Evolutionary conservation across 1,140 invertebrate species (phyloP).

Genomic region (Bombus superbus): DNA sequence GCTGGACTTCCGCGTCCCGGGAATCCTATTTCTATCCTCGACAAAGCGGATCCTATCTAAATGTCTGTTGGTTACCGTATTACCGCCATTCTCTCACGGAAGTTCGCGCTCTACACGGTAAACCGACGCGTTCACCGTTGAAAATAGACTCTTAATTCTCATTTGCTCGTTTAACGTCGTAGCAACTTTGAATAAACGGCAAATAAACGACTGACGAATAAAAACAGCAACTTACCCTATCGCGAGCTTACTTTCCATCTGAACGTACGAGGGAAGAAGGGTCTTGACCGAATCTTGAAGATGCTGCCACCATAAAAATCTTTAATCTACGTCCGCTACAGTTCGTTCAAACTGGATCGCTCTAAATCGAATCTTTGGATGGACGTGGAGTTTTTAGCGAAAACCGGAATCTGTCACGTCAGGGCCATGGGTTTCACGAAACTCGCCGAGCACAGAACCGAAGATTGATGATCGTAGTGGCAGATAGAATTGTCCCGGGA

Average conservation of each 20-base stretch:
- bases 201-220: accelerated
- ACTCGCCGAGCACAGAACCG: not conserved
- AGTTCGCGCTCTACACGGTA: not conserved
- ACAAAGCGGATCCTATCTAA: slow-evolving; percentile 41
- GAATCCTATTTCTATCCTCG: slow-evolving; percentile 45
- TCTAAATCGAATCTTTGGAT: not conserved
- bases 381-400: not conserved
- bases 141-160: not conserved
- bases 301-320: not conserved
- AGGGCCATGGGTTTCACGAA: not conserved
- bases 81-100: slow-evolving; percentile 10
- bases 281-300: not conserved
- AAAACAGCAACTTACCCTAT: not conserved
- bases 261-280: too few relatives aligned
- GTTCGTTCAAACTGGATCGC: not conserved
- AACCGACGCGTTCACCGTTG: not conserved
- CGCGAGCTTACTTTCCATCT: too few relatives aligned
- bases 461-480: too few relatives aligned
- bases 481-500: too few relatives aligned
- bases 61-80: slow-evolving; percentile 42
- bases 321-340: not conserved
- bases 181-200: not conserved
- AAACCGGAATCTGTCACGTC: not conserved
- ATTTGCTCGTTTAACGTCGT: not conserved
- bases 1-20: slow-evolving; percentile 8